Base-by-base conservation (phyloP, 2,113 vertebrate genomes). In the Hypocryptadius cinnamomeus region DNA sequence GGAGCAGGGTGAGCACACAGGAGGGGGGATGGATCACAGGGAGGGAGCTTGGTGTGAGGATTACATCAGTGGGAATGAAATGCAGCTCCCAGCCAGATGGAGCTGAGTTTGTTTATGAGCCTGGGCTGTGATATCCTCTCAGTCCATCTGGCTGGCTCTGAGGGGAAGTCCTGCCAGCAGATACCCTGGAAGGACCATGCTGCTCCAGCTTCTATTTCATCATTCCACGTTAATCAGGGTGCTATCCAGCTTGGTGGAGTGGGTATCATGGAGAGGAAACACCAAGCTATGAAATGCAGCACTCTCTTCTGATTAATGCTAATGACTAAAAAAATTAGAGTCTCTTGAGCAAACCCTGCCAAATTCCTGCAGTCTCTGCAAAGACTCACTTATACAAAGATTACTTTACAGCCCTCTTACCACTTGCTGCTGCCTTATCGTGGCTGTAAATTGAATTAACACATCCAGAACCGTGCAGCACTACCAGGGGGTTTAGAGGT, bases 61-160 rank as follows among this genome's bases (percentile, higher is more conserved):
- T 81, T 33, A 12, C 77, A 77, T 79, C 63, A 30, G 48, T 82
- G 73, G 94, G 61, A 92, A 64, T 44, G 85, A 79, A 87, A 89
- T 85, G 60, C 64, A 86, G 42, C 65, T 95, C 80, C 40, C 40
- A 87, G 84, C 14, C 96, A 94, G 94, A 96, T 94, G 94, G 92
- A 96, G 91, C 13, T 0, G 27, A 23, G 90, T 39, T 65, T 95
- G 86, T 56, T 80, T 57, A 77, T 0, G 24, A 92, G 84, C 45
- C 87, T 86, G 83, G 87, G 37, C 89, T 61, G 84, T 2, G 16
- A 51, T 27, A 85, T 4, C 81, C 74, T 59, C 78, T 47, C 89
- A 9, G 79, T 35, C 91, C 93, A 93, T 89, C 94, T 91, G 95
- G 90, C 86, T 57, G 15, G 27, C 0, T 6, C 90, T 48, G 81